phyloP scores from a whole-genome alignment of 2,797 vertebrate species.

The Crenichthys baileyi region DNA sequence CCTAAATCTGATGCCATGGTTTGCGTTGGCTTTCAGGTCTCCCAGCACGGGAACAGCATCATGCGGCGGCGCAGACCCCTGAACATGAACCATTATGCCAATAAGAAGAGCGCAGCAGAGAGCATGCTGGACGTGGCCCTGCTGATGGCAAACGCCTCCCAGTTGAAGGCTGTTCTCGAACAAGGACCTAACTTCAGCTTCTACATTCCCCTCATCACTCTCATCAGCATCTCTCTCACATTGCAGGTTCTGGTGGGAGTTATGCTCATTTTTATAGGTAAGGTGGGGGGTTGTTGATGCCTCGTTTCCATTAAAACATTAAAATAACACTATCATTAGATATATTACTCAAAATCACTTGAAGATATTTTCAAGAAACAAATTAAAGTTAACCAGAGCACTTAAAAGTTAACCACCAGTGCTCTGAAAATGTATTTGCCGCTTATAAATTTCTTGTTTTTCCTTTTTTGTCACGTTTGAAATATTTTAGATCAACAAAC shows the following conservation, averaged over 20 bases:
- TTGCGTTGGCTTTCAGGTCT: slow-evolving; percentile 58
- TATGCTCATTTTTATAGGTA: slow-evolving; percentile 96
- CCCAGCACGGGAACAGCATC: neutral
- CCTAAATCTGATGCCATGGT: slow-evolving; percentile 18
- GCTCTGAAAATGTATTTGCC: neutral
- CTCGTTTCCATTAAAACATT: neutral
- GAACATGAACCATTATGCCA: slow-evolving; percentile 96
- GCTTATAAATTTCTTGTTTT: neutral
- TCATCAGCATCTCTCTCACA: slow-evolving; percentile 90
- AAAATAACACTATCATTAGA: neutral
- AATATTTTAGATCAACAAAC: neutral
- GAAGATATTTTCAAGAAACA: neutral
- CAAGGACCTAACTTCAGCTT: slow-evolving; percentile 86
- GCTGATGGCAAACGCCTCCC: slow-evolving; percentile 97
- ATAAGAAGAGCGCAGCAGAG: slow-evolving; percentile 96
- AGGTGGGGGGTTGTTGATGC: slow-evolving; percentile 35
- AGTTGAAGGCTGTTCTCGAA: slow-evolving; percentile 92
- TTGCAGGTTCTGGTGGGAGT: slow-evolving; percentile 91
- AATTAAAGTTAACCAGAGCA: neutral
- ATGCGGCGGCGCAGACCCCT: slow-evolving; percentile 66
- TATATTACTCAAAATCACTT: neutral
- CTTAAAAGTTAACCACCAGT: neutral
- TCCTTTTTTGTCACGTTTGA: too few species aligned
- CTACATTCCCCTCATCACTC: slow-evolving; percentile 85
- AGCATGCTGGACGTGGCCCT: slow-evolving; percentile 98